A percentile compares a stretch with the other conserved stretches of the same genome.
These are phyloP conservation scores for Netelia virgata DNA, from an alignment of 2,888 invertebrate species.

Conservation along the genomic window DNA sequence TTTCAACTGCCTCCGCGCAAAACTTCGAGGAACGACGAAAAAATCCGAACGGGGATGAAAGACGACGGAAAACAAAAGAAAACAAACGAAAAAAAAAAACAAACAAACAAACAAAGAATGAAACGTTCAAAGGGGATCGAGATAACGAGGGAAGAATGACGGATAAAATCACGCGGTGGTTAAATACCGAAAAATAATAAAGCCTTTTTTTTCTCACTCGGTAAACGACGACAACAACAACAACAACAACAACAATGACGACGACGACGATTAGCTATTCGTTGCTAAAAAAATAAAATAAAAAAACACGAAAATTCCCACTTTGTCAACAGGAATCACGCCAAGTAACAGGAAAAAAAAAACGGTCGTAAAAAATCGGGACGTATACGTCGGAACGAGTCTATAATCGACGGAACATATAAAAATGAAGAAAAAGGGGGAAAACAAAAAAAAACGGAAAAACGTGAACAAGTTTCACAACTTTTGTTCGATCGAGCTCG, in stretches of 20 bases:
- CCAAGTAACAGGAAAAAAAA: not conserved
- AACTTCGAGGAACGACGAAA: not conserved
- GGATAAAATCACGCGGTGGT: not conserved
- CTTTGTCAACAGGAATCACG: not conserved
- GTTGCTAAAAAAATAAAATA: not conserved
- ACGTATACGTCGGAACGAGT: too few relatives aligned
- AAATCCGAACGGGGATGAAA: constrained; percentile 1
- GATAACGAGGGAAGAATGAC: not conserved
- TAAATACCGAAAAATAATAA: not conserved
- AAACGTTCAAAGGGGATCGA: not conserved
- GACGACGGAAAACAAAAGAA: not conserved
- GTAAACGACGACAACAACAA: too few relatives aligned
- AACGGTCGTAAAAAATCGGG: too few relatives aligned
- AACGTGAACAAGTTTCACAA: constrained; percentile 18
- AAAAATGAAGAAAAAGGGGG: not conserved
- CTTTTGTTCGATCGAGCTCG: constrained; percentile 61
- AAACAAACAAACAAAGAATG: not conserved
- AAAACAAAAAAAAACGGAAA: not conserved
- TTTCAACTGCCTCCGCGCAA: not conserved
- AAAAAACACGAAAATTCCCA: not conserved
- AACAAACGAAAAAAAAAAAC: not conserved
- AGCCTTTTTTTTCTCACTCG: too few relatives aligned
- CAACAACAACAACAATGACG: too few relatives aligned
- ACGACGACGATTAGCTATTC: not conserved
- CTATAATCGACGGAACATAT: too few relatives aligned